These are phyloP conservation scores for Agrilus mali DNA, from an alignment of 2,888 invertebrate species.

Conservation along the genomic window DNA sequence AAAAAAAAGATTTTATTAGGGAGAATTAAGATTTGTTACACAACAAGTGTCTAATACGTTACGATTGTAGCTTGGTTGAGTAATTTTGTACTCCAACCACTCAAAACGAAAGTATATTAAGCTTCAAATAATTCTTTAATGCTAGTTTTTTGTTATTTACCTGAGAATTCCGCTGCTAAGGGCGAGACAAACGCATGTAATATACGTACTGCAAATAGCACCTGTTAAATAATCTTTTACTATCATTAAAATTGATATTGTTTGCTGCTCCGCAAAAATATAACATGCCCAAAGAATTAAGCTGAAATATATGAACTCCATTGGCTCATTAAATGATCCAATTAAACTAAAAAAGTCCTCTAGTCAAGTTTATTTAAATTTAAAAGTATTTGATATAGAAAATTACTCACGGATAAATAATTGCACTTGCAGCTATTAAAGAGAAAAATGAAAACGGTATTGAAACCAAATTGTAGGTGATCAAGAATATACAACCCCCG, in stretches of 20 bases:
- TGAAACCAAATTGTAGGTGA: conserved; percentile 70
- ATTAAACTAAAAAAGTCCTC: conserved; percentile 43
- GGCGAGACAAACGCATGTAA: conserved; percentile 57
- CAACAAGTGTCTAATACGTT: too few relatives aligned
- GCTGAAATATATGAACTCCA: conserved; percentile 55
- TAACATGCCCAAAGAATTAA: conserved; percentile 75
- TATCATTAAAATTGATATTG: conserved; percentile 68
- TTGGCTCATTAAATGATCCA: conserved; percentile 39
- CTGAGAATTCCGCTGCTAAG: conserved; percentile 68
- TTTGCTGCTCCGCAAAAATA: conserved; percentile 73
- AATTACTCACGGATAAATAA: conserved; percentile 55
- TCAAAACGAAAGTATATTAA: too few relatives aligned
- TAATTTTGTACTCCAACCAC: too few relatives aligned
- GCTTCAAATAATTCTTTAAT: background rate
- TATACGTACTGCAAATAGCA: conserved; percentile 65
- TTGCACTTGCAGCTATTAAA: conserved; percentile 56
- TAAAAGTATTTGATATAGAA: background rate
- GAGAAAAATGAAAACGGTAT: conserved; percentile 73
- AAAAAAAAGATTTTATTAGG: too few relatives aligned
- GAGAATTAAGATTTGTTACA: too few relatives aligned
- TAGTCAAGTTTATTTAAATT: background rate
- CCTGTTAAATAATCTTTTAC: conserved; percentile 67
- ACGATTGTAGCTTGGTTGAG: too few relatives aligned
- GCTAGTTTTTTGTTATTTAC: conserved; percentile 30
- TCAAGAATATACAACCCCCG: conserved; percentile 69